Evolutionary conservation across 2,888 invertebrate species (phyloP).

Genomic region (Ornithoptera priamus): DNA sequence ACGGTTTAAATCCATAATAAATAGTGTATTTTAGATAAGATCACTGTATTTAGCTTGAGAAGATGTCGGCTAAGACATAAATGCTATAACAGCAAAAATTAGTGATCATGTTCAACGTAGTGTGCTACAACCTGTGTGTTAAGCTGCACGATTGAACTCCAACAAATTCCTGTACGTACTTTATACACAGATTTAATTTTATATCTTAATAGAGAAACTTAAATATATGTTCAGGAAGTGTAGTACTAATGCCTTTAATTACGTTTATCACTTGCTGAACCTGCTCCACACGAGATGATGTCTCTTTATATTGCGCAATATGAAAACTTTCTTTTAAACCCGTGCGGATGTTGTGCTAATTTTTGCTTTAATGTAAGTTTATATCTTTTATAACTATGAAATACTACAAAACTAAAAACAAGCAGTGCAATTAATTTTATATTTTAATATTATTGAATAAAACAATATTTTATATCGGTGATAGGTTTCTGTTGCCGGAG

Average conservation of each 20-base stretch:
- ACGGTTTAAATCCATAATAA: too few relatives aligned
- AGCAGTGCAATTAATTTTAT: too few relatives aligned
- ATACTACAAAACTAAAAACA: too few relatives aligned
- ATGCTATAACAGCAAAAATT: background rate
- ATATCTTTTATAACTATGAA: too few relatives aligned
- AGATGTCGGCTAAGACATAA: too few relatives aligned
- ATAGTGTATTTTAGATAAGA: too few relatives aligned
- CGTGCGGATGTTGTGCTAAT: background rate
- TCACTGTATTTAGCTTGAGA: too few relatives aligned
- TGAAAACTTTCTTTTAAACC: slow-evolving; percentile 10
- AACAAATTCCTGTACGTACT: background rate
- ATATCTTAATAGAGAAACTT: background rate
- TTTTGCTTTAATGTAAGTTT: too few relatives aligned
- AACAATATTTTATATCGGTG: too few relatives aligned
- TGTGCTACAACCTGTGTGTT: background rate
- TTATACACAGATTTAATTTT: background rate
- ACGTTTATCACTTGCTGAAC: background rate
- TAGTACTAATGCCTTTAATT: slow-evolving; percentile 2
- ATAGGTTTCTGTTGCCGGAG: too few relatives aligned
- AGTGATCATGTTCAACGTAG: background rate
- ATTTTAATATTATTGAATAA: too few relatives aligned
- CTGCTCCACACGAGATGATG: background rate
- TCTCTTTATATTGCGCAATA: slow-evolving; percentile 12
- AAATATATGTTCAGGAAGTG: slow-evolving; percentile 1
- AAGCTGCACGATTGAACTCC: background rate